Evolutionary conservation across 2,113 vertebrate species (phyloP), one percentile per base, ranked within the genome.

Genomic region (Myocastor coypus): DNA sequence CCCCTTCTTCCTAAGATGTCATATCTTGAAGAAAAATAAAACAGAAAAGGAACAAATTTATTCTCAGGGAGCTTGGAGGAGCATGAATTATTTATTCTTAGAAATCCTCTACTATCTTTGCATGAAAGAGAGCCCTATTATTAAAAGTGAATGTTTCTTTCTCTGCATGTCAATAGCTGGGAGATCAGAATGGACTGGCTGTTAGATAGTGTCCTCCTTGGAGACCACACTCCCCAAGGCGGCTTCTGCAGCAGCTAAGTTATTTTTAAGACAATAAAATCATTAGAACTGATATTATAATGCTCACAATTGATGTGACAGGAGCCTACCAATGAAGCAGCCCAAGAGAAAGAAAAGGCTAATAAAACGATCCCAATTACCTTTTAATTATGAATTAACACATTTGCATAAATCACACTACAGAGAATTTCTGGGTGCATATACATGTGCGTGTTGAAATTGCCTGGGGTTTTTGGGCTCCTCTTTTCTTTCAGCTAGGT

Each of bases 81-180:
- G 0, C 42, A 98, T 98, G 98, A 98, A 98, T 98, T 98, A 98
- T 98, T 98, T 98, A 98, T 98, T 95, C 68, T 98, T 95, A 98
- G 97, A 98, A 98, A 98, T 96, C 96, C 98, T 98, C 92, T 73
- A 94, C 97, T 97, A 97, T 98, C 96, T 98, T 97, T 97, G 87
- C 96, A 98, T 97, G 97, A 98, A 98, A 98, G 92, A 87, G 96
- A 98, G 97, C 84, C 90, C 84, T 98, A 83, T 98, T 97, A 98
- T 97, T 98, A 97, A 98, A 98, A 98, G 93, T 5, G 71, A 98
- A 95, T 87, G 61, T 97, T 98, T 97, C 95, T 98, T 98, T 97
- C 97, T 96, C 96, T 97, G 97, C 96, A 94, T 97, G 97, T 98
- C 98, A 98, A 83, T 98, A 98, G 94, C 96, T 93, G 40, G 73